These are phyloP conservation scores for Lampris megalopsis DNA, from an alignment of 2,113 vertebrate genomes.

Conservation along the genomic window DNA sequence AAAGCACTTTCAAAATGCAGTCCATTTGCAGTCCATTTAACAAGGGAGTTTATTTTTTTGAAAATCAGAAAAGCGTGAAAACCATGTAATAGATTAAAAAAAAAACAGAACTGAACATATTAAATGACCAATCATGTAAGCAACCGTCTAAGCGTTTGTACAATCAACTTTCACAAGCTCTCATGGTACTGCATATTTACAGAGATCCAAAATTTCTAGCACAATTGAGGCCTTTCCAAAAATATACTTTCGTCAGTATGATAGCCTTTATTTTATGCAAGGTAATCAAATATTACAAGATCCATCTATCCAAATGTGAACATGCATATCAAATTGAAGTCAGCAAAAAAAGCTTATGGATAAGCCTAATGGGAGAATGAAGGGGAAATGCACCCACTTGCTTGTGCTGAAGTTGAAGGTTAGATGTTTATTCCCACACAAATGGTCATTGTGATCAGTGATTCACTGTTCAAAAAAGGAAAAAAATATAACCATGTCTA, in stretches of 20 bases:
- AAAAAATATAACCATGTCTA: not conserved
- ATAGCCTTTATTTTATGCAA: constrained; percentile 7
- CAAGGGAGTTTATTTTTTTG: constrained; percentile 48
- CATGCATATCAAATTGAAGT: constrained; percentile 24
- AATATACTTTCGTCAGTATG: constrained; percentile 43
- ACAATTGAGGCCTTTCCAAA: constrained; percentile 36
- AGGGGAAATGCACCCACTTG: not conserved
- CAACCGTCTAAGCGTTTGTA: not conserved
- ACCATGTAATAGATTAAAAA: constrained; percentile 28
- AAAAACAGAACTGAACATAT: not conserved
- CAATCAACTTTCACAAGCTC: constrained; percentile 15
- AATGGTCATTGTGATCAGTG: not conserved
- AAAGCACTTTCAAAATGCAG: too few relatives aligned
- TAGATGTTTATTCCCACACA: not conserved
- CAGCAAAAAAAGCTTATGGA: not conserved
- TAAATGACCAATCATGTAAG: constrained; percentile 10
- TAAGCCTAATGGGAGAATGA: not conserved
- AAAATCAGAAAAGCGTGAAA: constrained; percentile 41
- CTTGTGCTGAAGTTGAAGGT: constrained; percentile 30
- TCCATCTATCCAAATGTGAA: constrained; percentile 8
- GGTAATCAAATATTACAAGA: not conserved
- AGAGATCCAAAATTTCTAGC: not conserved
- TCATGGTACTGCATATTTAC: constrained; percentile 39
- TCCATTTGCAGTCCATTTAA: not conserved
- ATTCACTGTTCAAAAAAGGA: constrained; percentile 21